Base-by-base conservation (phyloP, 2,113 vertebrate genomes). In the Toxotes jaculatrix region DNA sequence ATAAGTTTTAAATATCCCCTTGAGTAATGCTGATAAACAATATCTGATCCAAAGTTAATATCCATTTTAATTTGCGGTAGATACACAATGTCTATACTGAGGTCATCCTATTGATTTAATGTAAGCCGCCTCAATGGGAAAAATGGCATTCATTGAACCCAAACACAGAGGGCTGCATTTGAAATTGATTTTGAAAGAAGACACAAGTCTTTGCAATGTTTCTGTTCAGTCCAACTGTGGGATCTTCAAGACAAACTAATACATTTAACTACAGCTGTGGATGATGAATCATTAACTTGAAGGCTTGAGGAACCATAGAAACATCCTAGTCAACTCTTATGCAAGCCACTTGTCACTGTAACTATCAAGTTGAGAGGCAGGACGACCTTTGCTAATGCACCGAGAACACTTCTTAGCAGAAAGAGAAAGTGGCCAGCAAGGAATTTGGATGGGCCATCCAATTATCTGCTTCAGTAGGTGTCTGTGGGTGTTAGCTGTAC, bases 71-170 rank as follows among this genome's bases (percentile, higher is more conserved):
- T 92, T 87, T 91, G 82, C 78, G 76, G 73, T 40, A 74, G 49
- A 89, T 80, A 83, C 79, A 84, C 77, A 82, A 68, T 62, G 72
- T 81, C 78, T 85, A 43, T 69, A 55, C 78, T 38, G 79, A 91
- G 86, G 87, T 91, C 85, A 84, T 87, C 85, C 65, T 77, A 91
- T 93, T 77, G 89, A 94, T 93, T 90, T 72, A 84, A 79, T 77
- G 60, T 74, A 68, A 80, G 80, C 65, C 47, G 64, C 72, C 47
- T 86, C 83, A 61, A 83, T 83, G 73, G 67, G 73, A 67, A 76
- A 79, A 84, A 87, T 82, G 61, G 40, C 49, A 57, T 88, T 72
- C 80, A 84, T 72, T 82, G 83, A 90, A 85, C 69, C 65, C 59
- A 38, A 70, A 62, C 77, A 42, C 56, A 47, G 42, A 71, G 43